Evolutionary conservation across 2,888 invertebrate genomes (phyloP), one percentile per base, ranked within the genome.

Genomic region (Eilema sororculum): DNA sequence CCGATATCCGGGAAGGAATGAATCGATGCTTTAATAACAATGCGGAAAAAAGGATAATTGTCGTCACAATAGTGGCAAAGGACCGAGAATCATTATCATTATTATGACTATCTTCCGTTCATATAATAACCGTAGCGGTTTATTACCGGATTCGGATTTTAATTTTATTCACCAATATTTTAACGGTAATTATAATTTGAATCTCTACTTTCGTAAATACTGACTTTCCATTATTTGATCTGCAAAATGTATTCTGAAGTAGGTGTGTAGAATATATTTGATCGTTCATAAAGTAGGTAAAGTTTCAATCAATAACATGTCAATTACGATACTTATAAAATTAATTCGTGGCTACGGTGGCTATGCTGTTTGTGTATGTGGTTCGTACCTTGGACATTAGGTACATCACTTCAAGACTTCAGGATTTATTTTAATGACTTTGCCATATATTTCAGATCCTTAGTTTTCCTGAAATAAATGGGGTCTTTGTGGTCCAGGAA

Each of bases 1-100:
- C 85, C 90, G 90, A 95, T 95, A 94, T 95, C 95, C 95, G 95
- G 95, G 92, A 94, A 91, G 93, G 79, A 86, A 84, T 86, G 84
- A 88, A 87, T 89, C 87, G 84, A 82, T 89, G 84, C 84, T 88
- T 87, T 90, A 90, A 89, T 90, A 91, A 92, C 88, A 91, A 91
- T 87, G 84, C 79, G 77, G 86, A 89, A 92, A 93, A 94, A 93
- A 91, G 86, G 83, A 87, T 94, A 94, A 94, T 94, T 93, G 89
- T 87, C 85, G 85, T 84, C 85, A 88, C 89, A 81, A 89, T 89
- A 88, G 82, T 67, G 74, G 57, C 68, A 75, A 72, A 79, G 75
- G 72, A 68, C 62, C 72, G 72, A 71, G 73, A 73, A 75, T 78
- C 72, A 76, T 78, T 73, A 78, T 70, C 65, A 68, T 68, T 71